Evolutionary conservation across 2,888 invertebrate species (phyloP).

Genomic region (Heliconius erato): DNA sequence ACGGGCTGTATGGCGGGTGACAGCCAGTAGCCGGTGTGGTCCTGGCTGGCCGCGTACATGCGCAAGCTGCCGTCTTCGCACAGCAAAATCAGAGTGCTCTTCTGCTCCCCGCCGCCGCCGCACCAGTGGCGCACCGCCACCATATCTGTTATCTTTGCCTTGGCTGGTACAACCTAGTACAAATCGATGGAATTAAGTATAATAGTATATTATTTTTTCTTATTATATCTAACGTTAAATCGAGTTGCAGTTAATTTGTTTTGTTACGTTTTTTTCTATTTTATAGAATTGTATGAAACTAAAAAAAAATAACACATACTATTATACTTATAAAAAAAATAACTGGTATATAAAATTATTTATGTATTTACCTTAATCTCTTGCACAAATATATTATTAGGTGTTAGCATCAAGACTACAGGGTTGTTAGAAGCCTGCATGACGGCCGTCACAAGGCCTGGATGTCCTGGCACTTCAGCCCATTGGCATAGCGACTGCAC

Average conservation of each 20-base stretch:
- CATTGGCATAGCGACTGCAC: conserved; percentile 97
- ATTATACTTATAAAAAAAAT: too few species aligned
- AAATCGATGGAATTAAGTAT: neutral
- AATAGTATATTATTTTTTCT: too few species aligned
- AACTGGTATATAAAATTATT: neutral
- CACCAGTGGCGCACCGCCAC: conserved; percentile 96
- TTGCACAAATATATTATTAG: conserved; percentile 93
- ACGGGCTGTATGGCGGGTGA: conserved; percentile 86
- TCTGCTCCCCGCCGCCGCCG: conserved; percentile 91
- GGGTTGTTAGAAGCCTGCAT: conserved; percentile 96
- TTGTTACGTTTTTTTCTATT: too few species aligned
- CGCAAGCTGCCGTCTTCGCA: conserved; percentile 98
- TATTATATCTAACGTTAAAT: too few species aligned
- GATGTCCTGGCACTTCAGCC: conserved; percentile 96
- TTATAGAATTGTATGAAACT: neutral
- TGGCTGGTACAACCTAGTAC: conserved; percentile 89
- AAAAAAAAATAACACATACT: too few species aligned
- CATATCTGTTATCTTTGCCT: conserved; percentile 98
- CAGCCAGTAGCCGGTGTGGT: conserved; percentile 89
- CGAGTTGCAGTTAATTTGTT: too few species aligned
- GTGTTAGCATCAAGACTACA: conserved; percentile 96
- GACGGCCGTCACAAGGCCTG: conserved; percentile 96
- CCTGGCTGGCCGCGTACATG: conserved; percentile 96
- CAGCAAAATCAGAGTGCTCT: conserved; percentile 95
- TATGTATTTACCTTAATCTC: conserved; percentile 88